Base-by-base conservation (phyloP, 2,113 vertebrate species). In the Solea solea region DNA sequence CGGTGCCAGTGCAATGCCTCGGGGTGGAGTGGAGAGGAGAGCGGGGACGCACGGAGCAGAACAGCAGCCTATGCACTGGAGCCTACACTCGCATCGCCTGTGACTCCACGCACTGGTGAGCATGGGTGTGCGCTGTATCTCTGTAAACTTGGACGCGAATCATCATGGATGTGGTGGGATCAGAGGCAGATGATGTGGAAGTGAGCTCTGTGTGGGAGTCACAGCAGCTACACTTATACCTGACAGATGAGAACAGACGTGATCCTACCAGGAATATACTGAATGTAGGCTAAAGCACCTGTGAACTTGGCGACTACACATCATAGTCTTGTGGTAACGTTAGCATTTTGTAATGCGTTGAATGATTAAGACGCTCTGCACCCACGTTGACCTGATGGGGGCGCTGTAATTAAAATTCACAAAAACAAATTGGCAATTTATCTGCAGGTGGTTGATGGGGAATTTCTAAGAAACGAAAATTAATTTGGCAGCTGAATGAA, bases 41-140 rank as follows among this genome's bases (percentile, higher is more conserved):
- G 45, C 45, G 34, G 34, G 21, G 34, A 34, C 5, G 64, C 73
- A 58, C 25, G 57, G 60, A 76, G 74, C 68, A 34, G 63, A 76
- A 69, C 69, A 62, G 64, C 28, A 56, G 28, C 54, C 27, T 45
- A 64, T 78, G 63, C 81, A 50, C 81, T 50, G 63, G 68, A 73
- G 80, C 78, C 56, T n/a, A 55, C 54, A 68, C 50, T 69, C 48
- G 14, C 60, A 71, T 73, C 63, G 69, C 66, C 61, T 21, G 80
- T 85, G 77, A 63, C 72, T 86, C 77, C 77, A 85, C 75, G 87
- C 85, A 76, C 82, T 52, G 79, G 67, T 72, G 39, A 54, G 85
- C 83, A 81, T 21, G 78, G 77, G 82, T 53, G 80, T 62, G 78
- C 78, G 52, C 78, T 62, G 76, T 74, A 21, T 21, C 21, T 68